Conservation (phyloP, 2,113 vertebrate genomes). For the Forbesichthys agassizii region DNA sequence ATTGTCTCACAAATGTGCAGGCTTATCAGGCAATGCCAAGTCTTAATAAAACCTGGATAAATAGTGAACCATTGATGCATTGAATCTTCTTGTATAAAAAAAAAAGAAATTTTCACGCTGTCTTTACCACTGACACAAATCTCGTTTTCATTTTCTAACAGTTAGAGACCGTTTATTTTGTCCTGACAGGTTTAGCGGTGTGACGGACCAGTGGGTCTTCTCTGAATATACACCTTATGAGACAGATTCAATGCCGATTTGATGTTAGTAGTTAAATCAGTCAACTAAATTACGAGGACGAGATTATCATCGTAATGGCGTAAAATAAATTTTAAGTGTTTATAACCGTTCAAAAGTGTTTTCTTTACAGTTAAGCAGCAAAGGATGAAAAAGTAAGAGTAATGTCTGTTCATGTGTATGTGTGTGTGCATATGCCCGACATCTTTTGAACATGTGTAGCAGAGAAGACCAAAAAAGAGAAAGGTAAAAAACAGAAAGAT, state of each 20-base stretch:
- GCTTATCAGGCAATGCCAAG: slow-evolving; percentile 44
- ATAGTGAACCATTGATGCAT: slow-evolving; percentile 32
- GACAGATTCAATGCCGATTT: slow-evolving; percentile 50
- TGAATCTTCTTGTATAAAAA: slow-evolving; percentile 29
- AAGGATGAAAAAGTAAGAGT: not conserved
- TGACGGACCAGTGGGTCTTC: slow-evolving; percentile 40
- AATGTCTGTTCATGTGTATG: not conserved
- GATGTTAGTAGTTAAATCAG: slow-evolving; percentile 49
- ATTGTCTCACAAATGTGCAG: slow-evolving; percentile 48
- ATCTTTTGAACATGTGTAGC: not conserved
- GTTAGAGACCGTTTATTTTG: not conserved
- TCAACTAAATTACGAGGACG: slow-evolving; percentile 49
- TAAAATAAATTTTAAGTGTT: slow-evolving; percentile 38
- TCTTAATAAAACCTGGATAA: slow-evolving; percentile 37
- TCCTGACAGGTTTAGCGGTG: slow-evolving; percentile 33
- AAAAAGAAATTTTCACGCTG: slow-evolving; percentile 21
- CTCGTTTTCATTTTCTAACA: slow-evolving; percentile 33
- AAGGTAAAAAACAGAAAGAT: not conserved
- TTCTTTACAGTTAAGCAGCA: not conserved
- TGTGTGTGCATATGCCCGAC: not conserved
- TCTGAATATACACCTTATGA: slow-evolving; percentile 66
- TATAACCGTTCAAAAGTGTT: slow-evolving; percentile 13
- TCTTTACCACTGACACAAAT: slow-evolving; percentile 21
- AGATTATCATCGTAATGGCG: slow-evolving; percentile 47
- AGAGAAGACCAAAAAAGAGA: not conserved